These are phyloP conservation scores for Spilosoma lubricipeda DNA, from an alignment of 2,888 invertebrate genomes.

Conservation along the genomic window DNA sequence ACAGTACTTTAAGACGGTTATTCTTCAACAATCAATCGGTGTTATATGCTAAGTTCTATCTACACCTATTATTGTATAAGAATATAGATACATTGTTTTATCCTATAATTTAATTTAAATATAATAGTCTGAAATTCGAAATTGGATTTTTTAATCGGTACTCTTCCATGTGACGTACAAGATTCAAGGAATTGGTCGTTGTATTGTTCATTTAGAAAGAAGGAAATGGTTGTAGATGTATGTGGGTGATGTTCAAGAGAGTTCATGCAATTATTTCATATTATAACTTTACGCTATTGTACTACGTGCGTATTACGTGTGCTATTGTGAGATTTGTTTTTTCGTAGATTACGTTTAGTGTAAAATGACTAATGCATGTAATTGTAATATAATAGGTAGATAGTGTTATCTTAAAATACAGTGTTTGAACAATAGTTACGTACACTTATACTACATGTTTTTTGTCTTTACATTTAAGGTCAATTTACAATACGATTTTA, in stretches of 20 bases:
- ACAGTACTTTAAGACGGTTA: too few relatives aligned
- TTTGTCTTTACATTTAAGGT: conserved; percentile 24
- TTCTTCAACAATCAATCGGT: too few relatives aligned
- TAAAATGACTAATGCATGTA: conserved; percentile 10
- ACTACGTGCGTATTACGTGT: conserved; percentile 36
- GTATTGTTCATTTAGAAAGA: conserved; percentile 33
- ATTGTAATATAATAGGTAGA: conserved; percentile 12
- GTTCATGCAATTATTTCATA: conserved; percentile 39
- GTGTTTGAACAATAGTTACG: conserved; percentile 10
- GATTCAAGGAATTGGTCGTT: background rate
- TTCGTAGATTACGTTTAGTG: conserved; percentile 36
- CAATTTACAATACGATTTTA: conserved; percentile 14
- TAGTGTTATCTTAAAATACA: conserved; percentile 17
- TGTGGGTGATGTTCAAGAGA: conserved; percentile 37
- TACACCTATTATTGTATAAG: too few relatives aligned
- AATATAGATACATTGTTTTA: background rate
- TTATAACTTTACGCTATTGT: conserved; percentile 27
- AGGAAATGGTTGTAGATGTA: conserved; percentile 43
- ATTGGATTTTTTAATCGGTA: background rate
- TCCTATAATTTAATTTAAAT: background rate
- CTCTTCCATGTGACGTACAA: background rate
- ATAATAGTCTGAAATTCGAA: background rate
- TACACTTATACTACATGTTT: background rate
- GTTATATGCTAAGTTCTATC: too few relatives aligned
- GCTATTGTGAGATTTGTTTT: conserved; percentile 39